phyloP scores from a whole-genome alignment of 35 echinoderm and acorn worm genomes.

The Patiria miniata region DNA sequence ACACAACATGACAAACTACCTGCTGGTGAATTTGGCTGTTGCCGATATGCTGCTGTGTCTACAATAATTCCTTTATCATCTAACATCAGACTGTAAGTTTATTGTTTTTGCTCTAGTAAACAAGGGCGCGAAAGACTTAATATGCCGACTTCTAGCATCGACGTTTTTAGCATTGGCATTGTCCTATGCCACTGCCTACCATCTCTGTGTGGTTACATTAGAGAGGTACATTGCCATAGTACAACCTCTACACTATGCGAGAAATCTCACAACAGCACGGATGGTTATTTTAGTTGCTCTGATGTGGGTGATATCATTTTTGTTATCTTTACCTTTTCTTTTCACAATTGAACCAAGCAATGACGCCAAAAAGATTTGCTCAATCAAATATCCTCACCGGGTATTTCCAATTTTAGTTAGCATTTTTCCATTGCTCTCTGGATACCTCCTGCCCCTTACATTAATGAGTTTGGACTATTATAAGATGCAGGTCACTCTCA shows the following conservation, averaged over 20 bases:
- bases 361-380: neutral
- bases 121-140: too few relatives aligned
- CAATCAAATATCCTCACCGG: neutral
- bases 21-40: too few relatives aligned
- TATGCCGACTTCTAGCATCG: too few relatives aligned
- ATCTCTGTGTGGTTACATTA: neutral
- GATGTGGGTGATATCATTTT: neutral
- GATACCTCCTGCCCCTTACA: neutral
- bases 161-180: too few relatives aligned
- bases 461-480: neutral
- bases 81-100: too few relatives aligned
- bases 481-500: slow-evolving; percentile 13
- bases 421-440: neutral
- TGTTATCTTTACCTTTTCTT: neutral
- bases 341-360: neutral
- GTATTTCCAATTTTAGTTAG: neutral
- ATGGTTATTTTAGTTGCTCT: neutral
- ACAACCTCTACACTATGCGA: neutral
- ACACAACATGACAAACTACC: too few relatives aligned
- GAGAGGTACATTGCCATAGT: neutral
- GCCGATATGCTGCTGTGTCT: too few relatives aligned
- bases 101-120: too few relatives aligned
- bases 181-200: neutral
- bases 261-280: neutral
- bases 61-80: too few relatives aligned